These are phyloP conservation scores for Sander lucioperca DNA, from an alignment of 2,113 vertebrate species.

Conservation along the genomic window DNA sequence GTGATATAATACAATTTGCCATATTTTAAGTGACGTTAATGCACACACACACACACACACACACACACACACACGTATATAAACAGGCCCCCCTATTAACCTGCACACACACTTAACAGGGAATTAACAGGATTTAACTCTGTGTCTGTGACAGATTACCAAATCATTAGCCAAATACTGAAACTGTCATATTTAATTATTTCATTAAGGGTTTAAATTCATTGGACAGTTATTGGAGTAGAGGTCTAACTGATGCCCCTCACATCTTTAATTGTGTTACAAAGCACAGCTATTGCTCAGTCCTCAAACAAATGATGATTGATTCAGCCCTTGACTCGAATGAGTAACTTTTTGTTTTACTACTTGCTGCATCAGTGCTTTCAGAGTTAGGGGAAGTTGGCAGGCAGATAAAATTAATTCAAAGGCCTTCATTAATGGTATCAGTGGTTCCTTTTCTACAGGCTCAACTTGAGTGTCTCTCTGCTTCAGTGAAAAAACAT, in stretches of 20 bases:
- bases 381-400: background rate
- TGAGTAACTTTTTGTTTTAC: background rate
- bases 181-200: conserved; percentile 63
- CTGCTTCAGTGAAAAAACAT: background rate
- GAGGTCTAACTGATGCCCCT: background rate
- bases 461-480: background rate
- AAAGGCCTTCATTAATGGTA: background rate
- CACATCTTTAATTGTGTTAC: conserved; percentile 2
- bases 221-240: conserved; percentile 30
- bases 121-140: conserved; percentile 28
- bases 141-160: conserved; percentile 47
- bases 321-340: background rate
- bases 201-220: conserved; percentile 43
- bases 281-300: background rate
- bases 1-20: conserved; percentile 16
- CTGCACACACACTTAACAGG: conserved; percentile 9
- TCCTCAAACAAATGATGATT: conserved; percentile 21
- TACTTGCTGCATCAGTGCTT: background rate
- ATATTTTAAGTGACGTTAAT: conserved; percentile 22
- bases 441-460: background rate
- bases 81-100: background rate
- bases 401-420: background rate
- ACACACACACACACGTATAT: background rate
- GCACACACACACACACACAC: background rate
- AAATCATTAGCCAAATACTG: conserved; percentile 50